Evolutionary conservation across 1,140 invertebrate species (phyloP).

Genomic region (Campodea augens): DNA sequence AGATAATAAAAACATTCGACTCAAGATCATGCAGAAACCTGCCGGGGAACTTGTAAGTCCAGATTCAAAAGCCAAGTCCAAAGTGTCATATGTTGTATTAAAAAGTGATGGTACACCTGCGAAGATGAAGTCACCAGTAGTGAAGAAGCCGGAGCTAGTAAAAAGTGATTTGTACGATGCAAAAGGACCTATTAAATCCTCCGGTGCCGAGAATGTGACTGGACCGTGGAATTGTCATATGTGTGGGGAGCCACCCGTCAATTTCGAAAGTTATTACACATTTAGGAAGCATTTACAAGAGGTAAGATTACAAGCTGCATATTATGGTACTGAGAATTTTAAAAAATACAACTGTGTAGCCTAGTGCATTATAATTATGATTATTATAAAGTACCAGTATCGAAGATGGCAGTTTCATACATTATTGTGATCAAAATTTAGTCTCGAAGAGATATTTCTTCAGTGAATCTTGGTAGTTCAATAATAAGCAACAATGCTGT

Average conservation of each 20-base stretch:
- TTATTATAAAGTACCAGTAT: too few relatives aligned
- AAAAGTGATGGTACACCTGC: slow-evolving; percentile 26
- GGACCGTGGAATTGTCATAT: slow-evolving; percentile 47
- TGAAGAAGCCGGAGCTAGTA: slow-evolving; percentile 13
- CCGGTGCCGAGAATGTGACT: slow-evolving; percentile 19
- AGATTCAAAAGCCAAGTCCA: slow-evolving; percentile 20
- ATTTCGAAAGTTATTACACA: slow-evolving; percentile 52
- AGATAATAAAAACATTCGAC: slow-evolving; percentile 64
- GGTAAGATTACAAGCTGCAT: slow-evolving; percentile 8
- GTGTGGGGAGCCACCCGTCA: slow-evolving; percentile 39
- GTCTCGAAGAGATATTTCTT: too few relatives aligned
- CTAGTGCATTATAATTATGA: too few relatives aligned
- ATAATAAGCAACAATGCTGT: too few relatives aligned
- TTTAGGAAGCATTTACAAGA: slow-evolving; percentile 49
- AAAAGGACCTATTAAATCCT: slow-evolving; percentile 9
- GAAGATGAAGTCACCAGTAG: too few relatives aligned
- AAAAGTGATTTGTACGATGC: too few relatives aligned
- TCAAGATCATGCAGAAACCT: slow-evolving; percentile 57
- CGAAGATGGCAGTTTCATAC: too few relatives aligned
- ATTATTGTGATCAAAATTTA: too few relatives aligned
- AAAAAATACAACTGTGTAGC: not conserved
- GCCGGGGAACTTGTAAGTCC: slow-evolving; percentile 23
- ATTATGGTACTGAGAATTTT: not conserved
- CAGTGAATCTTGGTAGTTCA: too few relatives aligned
- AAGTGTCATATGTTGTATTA: slow-evolving; percentile 30